These are phyloP conservation scores for Etia nguti DNA, from an alignment of 2,113 vertebrate species.

Conservation along the genomic window DNA sequence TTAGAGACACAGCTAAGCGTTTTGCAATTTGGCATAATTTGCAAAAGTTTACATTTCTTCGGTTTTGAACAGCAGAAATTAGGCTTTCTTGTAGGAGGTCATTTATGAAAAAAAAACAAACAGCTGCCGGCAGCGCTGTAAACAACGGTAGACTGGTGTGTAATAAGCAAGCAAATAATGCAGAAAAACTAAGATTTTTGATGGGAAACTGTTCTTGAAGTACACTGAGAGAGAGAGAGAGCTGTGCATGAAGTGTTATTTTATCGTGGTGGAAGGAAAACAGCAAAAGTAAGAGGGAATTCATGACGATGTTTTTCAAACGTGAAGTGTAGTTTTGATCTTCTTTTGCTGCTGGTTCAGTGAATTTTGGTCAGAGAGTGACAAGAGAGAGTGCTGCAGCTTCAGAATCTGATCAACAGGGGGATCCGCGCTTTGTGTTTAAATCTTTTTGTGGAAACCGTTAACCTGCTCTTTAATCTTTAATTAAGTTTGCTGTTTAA, in stretches of 20 bases:
- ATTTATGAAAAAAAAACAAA: rapidly evolving
- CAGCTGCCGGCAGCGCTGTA: not conserved
- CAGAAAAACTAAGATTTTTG: not conserved
- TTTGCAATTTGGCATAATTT: not conserved
- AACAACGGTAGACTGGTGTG: not conserved
- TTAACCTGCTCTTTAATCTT: not conserved
- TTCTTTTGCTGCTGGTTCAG: no score
- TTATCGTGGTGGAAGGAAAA: not conserved
- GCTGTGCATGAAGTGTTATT: not conserved
- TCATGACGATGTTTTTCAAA: not conserved
- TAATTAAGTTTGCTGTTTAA: not conserved
- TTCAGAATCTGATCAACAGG: no score
- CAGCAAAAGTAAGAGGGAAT: not conserved
- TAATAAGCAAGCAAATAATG: not conserved
- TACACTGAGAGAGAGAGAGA: not conserved
- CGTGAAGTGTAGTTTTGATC: not conserved
- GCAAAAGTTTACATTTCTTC: not conserved
- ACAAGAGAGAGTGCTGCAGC: no score
- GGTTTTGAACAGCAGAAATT: not conserved
- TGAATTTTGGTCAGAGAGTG: no score
- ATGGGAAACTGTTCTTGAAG: not conserved
- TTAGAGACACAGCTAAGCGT: no score
- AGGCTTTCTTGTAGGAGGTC: rapidly evolving
- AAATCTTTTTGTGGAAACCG: not conserved
- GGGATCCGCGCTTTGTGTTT: no score